Evolutionary conservation across 2,113 vertebrate genomes (phyloP), one percentile per base, ranked within the genome.

Genomic region (Trinectes maculatus): DNA sequence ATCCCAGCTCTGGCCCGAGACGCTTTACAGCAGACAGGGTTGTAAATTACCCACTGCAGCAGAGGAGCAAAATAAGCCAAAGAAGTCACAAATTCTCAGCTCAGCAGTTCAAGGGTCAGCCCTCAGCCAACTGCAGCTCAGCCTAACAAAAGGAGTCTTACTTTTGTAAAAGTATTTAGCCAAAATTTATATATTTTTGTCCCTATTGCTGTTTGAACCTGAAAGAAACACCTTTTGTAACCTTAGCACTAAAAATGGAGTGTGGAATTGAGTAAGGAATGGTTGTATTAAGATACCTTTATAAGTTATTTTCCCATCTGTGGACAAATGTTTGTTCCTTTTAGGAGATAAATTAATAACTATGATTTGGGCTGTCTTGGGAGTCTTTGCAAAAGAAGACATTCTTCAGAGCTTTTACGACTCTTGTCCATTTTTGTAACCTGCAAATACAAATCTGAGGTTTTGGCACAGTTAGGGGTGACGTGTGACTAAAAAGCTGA

Each of bases 11-110:
- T 57, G 71, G 83, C 77, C 75, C 34, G 29, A 70, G 76, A 84
- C 80, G 71, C 88, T 89, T 83, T 81, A 85, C 40, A 72, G 79
- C 61, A 83, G 84, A 79, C 85, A 77, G 74, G 61, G 60, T 81
- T 79, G 83, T 92, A 92, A 92, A 92, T 92, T 86, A 79, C 66
- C 65, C 54, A 51, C 74, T 83, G 72, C 69, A 63, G 82, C 57
- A 51, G 59, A 68, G 77, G 63, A 60, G 77, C 65, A 78, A 77
- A 84, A 82, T 86, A 54, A 26, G 71, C 65, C 44, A 43, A 58
- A 55, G 73, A 78, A 63, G 43, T 51, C 66, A 78, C 80, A 86
- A 70, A 87, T 82, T 87, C 75, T 85, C 67, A 79, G 73, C 85
- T 87, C 74, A 82, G 89, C 83, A 81, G 76, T 89, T 86, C 77